phyloP scores from a whole-genome alignment of 2,888 invertebrate genomes.

The Cheilosia scutellata region DNA sequence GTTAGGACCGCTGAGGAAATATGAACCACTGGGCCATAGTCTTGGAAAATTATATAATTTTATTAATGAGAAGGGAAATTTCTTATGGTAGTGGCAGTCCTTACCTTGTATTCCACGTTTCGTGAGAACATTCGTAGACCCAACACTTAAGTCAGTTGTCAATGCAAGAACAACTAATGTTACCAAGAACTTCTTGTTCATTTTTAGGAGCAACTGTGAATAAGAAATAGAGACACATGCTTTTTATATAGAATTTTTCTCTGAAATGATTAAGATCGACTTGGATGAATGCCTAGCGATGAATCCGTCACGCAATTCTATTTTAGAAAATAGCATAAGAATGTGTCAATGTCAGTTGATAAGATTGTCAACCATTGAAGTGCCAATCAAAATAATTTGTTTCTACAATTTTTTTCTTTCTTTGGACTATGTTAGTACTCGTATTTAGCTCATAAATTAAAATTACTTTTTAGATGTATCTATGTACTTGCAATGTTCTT shows the following conservation, averaged over 20 bases:
- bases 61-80: not conserved
- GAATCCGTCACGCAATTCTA: conserved; percentile 1
- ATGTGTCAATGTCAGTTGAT: no score
- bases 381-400: no score
- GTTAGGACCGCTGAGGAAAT: conserved; percentile 40
- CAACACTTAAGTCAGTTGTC: not conserved
- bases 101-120: conserved; percentile 12
- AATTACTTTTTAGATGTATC: no score
- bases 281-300: not conserved
- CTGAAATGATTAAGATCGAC: not conserved
- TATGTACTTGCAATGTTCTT: no score
- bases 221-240: not conserved
- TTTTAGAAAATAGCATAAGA: not conserved
- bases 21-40: conserved; percentile 23
- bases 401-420: no score
- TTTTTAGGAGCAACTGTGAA: not conserved
- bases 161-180: not conserved
- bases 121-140: not conserved
- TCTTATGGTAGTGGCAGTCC: not conserved
- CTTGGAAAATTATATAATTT: conserved; percentile 7
- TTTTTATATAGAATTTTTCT: not conserved
- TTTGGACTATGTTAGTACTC: no score
- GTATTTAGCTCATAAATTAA: no score
- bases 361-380: no score
- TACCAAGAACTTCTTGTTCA: conserved; percentile 2